phyloP scores from a whole-genome alignment of 2,797 vertebrate species.

The Cheirogaleus major region DNA sequence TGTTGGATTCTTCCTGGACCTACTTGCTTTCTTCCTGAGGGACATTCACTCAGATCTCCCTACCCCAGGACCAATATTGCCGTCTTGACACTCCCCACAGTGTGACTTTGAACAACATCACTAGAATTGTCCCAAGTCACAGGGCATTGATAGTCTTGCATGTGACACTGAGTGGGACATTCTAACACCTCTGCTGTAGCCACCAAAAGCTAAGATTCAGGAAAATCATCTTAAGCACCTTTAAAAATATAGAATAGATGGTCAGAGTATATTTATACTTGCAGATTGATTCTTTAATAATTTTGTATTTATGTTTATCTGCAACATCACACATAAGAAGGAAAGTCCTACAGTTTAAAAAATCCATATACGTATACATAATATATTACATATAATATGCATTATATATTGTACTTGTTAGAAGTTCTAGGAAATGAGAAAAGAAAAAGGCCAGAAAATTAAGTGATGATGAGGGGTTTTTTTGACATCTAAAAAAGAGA shows the following conservation, averaged over 20 bases:
- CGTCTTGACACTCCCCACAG: not conserved
- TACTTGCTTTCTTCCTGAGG: not conserved
- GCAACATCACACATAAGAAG: not conserved
- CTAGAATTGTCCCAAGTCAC: not conserved
- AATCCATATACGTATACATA: not conserved
- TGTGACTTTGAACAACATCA: not conserved
- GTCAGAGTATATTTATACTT: not conserved
- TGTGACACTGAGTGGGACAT: not conserved
- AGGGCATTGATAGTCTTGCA: not conserved
- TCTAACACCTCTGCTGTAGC: not conserved
- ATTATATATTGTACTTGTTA: not conserved
- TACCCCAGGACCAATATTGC: not conserved
- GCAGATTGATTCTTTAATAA: not conserved
- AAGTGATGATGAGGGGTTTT: not conserved
- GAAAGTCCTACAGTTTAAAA: not conserved
- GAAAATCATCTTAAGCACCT: not conserved
- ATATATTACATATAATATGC: not conserved
- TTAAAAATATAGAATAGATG: not conserved
- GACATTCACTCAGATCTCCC: not conserved
- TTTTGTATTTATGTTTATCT: not conserved
- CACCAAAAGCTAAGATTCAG: not conserved
- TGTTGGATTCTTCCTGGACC: not conserved
- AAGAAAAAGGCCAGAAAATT: not conserved
- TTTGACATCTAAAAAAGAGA: not conserved
- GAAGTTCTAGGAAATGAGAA: not conserved